These are phyloP conservation scores for Centropus unirufus DNA, from an alignment of 2,113 vertebrate species.

Conservation along the genomic window DNA sequence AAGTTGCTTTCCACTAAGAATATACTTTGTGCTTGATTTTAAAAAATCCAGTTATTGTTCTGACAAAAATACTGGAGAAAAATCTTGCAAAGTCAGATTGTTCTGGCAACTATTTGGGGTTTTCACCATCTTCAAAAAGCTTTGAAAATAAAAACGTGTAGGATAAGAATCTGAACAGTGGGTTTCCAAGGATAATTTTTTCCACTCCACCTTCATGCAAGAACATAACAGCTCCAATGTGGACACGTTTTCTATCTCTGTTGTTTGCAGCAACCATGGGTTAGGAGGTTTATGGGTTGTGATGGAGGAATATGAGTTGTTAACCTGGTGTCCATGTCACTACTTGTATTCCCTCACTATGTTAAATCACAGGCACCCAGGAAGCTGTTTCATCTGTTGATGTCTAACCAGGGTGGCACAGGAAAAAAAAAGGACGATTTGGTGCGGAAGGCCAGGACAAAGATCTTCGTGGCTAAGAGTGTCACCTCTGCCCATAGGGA, in stretches of 20 bases:
- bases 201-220: not conserved
- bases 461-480: not conserved
- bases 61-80: not conserved
- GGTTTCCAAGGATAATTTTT: not conserved
- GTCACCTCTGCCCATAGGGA: not conserved
- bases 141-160: not conserved
- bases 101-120: not conserved
- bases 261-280: not conserved
- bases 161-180: not conserved
- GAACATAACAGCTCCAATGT: not conserved
- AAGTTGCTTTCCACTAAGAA: not conserved
- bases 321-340: not conserved
- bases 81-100: not conserved
- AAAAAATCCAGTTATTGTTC: not conserved
- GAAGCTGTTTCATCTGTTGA: not conserved
- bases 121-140: not conserved
- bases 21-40: not conserved
- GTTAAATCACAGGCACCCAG: not conserved
- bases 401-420: not conserved
- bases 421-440: not conserved
- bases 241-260: not conserved
- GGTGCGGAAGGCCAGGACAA: not conserved
- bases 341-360: not conserved
- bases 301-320: not conserved
- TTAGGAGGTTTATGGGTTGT: not conserved